Evolutionary conservation across 2,113 vertebrate species (phyloP).

Genomic region (Erythrocercus mccallii): DNA sequence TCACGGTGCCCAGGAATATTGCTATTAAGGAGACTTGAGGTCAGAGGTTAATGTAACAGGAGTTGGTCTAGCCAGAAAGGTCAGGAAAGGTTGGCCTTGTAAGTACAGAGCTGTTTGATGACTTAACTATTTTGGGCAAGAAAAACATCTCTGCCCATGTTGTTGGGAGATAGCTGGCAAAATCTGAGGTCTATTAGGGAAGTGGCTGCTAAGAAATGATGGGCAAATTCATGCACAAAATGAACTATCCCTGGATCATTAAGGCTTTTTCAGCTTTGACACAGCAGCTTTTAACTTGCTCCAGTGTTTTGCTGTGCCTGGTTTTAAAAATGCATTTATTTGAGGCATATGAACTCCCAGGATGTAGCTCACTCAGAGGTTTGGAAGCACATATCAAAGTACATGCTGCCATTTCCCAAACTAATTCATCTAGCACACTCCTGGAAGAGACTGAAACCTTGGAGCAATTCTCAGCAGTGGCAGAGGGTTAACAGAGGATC

Average conservation of each 20-base stretch:
- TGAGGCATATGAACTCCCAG: background rate
- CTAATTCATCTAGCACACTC: background rate
- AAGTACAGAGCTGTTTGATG: slow-evolving; percentile 60
- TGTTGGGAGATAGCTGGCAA: slow-evolving; percentile 62
- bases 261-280: background rate
- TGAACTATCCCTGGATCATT: background rate
- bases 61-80: slow-evolving; percentile 75
- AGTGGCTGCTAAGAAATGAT: slow-evolving; percentile 39
- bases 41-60: slow-evolving; percentile 81
- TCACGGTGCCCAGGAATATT: slow-evolving; percentile 62
- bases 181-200: slow-evolving; percentile 42
- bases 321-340: background rate
- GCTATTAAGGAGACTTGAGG: slow-evolving; percentile 67
- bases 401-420: background rate
- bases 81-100: slow-evolving; percentile 57
- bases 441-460: background rate
- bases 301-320: background rate
- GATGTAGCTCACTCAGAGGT: background rate
- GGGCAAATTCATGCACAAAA: background rate
- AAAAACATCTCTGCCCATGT: slow-evolving; percentile 63
- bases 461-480: background rate
- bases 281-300: background rate
- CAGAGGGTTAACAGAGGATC: background rate
- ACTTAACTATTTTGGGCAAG: slow-evolving; percentile 74
- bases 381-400: background rate